phyloP scores from a whole-genome alignment of 1,140 invertebrate genomes.

The Scaptomyza graminum region DNA sequence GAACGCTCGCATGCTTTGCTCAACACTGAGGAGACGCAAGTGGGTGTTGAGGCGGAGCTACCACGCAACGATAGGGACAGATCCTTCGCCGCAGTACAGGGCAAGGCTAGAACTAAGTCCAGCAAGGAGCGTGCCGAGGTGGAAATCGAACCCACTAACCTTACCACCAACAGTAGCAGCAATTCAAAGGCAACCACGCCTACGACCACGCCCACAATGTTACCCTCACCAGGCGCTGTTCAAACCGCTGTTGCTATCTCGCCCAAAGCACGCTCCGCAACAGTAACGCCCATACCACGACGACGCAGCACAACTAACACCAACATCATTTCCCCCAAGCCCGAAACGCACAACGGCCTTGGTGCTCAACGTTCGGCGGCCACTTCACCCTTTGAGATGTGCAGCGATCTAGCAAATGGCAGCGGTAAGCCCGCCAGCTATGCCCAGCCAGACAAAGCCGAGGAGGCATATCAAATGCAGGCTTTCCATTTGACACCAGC shows the following conservation, averaged over 20 bases:
- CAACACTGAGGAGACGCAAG: constrained; percentile 58
- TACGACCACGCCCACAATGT: constrained; percentile 34
- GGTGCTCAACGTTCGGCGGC: constrained; percentile 61
- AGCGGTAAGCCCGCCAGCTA: constrained; percentile 68
- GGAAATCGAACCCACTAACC: constrained; percentile 61
- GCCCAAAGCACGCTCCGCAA: constrained; percentile 36
- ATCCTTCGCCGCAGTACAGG: constrained; percentile 22
- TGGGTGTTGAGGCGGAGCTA: constrained; percentile 33
- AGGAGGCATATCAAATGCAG: constrained; percentile 77
- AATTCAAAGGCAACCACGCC: constrained; percentile 36
- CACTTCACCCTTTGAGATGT: constrained; percentile 70
- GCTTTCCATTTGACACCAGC: constrained; percentile 78
- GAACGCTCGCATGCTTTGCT: constrained; percentile 89
- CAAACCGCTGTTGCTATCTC: constrained; percentile 8
- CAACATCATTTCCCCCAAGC: constrained; percentile 7
- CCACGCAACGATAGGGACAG: constrained; percentile 15
- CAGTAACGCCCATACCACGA: constrained; percentile 30
- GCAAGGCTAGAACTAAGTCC: constrained; percentile 29
- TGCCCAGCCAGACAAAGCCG: constrained; percentile 62
- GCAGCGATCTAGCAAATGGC: constrained; percentile 64
- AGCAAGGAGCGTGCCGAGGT: constrained; percentile 18
- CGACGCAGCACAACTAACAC: constrained; percentile 20
- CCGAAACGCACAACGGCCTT: constrained; percentile 49
- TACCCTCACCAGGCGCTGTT: constrained; percentile 26
- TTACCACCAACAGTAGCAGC: constrained; percentile 45